Conservation (phyloP, 1,140 invertebrate genomes). For the Episyrphus balteatus region DNA sequence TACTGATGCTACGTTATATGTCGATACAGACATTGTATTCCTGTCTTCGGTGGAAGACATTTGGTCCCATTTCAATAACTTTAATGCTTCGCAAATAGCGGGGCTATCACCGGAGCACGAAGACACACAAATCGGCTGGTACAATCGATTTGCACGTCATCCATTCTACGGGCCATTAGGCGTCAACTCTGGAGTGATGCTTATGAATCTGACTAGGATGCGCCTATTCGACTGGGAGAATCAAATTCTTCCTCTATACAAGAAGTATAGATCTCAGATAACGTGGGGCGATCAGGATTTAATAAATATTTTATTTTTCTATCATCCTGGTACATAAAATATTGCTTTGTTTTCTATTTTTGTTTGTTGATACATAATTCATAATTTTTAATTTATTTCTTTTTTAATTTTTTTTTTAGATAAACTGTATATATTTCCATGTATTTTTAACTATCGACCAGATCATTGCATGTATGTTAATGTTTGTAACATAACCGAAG, state of each 20-base stretch:
- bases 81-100: conserved; percentile 80
- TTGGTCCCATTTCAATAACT: conserved; percentile 71
- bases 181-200: conserved; percentile 91
- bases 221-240: conserved; percentile 72
- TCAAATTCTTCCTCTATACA: conserved; percentile 72
- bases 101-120: conserved; percentile 83
- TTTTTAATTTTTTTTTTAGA: conserved; percentile 40
- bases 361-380: too few species aligned
- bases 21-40: conserved; percentile 88
- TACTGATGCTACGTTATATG: conserved; percentile 80
- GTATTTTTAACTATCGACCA: conserved; percentile 83
- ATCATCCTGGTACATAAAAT: conserved; percentile 54
- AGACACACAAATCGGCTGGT: conserved; percentile 86
- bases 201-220: conserved; percentile 93
- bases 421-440: conserved; percentile 69
- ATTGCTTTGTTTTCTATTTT: neutral
- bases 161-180: conserved; percentile 88
- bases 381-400: neutral
- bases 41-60: conserved; percentile 67
- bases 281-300: conserved; percentile 98
- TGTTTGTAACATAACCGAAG: conserved; percentile 70
- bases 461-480: conserved; percentile 93
- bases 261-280: conserved; percentile 75
- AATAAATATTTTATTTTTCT: conserved; percentile 91
- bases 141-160: conserved; percentile 89